phyloP scores from a whole-genome alignment of 2,113 vertebrate genomes.

The Struthio camelus region DNA sequence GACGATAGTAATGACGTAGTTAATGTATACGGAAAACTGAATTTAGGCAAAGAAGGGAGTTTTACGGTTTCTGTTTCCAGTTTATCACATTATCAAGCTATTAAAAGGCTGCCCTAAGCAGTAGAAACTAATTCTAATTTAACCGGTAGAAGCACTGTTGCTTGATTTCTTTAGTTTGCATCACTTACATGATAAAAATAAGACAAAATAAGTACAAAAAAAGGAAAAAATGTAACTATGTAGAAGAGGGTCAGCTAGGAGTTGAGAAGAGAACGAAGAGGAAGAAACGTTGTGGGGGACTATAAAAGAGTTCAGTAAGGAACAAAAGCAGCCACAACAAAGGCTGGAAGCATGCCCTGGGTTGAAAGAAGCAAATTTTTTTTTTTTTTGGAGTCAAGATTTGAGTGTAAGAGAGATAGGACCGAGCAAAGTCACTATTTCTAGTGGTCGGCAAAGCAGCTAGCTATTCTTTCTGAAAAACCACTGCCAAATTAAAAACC shows the following conservation, averaged over 20 bases:
- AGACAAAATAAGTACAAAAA: not conserved
- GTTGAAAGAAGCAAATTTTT: not conserved
- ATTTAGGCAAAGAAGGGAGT: conserved; percentile 18
- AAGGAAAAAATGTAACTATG: not conserved
- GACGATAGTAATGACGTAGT: conserved; percentile 2
- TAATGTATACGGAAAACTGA: conserved; percentile 3
- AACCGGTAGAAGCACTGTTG: not conserved
- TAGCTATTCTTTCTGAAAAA: not conserved
- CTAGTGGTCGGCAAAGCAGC: not conserved
- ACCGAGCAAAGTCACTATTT: not conserved
- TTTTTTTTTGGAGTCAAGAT: not conserved
- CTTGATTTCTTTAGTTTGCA: not conserved
- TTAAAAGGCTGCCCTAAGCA: conserved; percentile 38
- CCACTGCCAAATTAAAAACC: not conserved
- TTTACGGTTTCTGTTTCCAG: conserved; percentile 47
- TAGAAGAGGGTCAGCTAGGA: not conserved
- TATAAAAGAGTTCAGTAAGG: not conserved
- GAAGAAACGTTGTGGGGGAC: not conserved
- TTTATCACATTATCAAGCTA: conserved; percentile 59
- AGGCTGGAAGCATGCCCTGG: not conserved
- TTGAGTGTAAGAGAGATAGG: not conserved
- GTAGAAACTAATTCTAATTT: conserved; percentile 29
- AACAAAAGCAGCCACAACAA: not conserved
- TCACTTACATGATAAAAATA: not conserved
- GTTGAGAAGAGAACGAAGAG: not conserved